Percentiles rank a stretch among this genome's conserved stretches.
These are phyloP conservation scores for Dryobota labecula DNA, from an alignment of 2,888 invertebrate genomes.

Conservation along the genomic window DNA sequence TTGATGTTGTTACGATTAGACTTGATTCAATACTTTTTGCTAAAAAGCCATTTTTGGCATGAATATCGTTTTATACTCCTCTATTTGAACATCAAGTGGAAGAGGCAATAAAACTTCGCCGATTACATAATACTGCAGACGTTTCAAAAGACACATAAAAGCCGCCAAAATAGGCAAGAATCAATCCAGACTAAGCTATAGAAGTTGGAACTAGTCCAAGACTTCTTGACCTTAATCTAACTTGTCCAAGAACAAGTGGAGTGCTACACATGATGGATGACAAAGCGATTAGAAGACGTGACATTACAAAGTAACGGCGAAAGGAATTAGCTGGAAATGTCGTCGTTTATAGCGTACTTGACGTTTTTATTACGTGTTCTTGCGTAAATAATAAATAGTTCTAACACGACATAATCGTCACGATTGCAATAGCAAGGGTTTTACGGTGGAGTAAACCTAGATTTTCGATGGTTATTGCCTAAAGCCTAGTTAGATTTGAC, in stretches of 20 bases:
- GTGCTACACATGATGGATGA: conserved; percentile 21
- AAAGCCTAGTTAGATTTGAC: background rate
- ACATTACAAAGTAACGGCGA: conserved; percentile 24
- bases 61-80: background rate
- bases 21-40: background rate
- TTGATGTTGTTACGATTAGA: background rate
- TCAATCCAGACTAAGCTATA: conserved; percentile 26
- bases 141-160: conserved; percentile 33
- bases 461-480: background rate
- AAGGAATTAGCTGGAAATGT: conserved; percentile 29
- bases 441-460: conserved; percentile 27
- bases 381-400: conserved; percentile 24
- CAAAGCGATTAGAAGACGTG: conserved; percentile 26
- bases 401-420: conserved; percentile 10
- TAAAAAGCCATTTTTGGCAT: background rate
- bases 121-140: conserved; percentile 31
- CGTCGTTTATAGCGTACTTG: conserved; percentile 13
- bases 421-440: background rate
- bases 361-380: conserved; percentile 24
- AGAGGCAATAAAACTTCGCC: conserved; percentile 4
- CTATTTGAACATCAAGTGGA: background rate
- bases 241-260: conserved; percentile 31
- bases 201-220: conserved; percentile 47
- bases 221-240: conserved; percentile 39
- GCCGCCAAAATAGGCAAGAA: conserved; percentile 37